These are phyloP conservation scores for Trididemnum nubilum DNA, from an alignment of 23 tunicate genomes.

Conservation along the genomic window DNA sequence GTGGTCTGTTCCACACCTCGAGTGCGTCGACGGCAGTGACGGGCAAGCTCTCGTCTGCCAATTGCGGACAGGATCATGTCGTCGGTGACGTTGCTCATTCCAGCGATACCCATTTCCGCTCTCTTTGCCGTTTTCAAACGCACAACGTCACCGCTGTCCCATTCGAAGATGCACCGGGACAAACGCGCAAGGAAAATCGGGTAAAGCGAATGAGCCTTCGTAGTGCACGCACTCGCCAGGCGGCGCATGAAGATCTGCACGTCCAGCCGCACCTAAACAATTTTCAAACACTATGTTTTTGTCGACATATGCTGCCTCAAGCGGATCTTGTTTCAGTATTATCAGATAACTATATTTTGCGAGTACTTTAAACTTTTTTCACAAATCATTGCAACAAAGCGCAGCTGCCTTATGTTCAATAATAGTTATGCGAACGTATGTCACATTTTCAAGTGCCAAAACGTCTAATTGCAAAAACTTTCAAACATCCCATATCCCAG, in stretches of 20 bases:
- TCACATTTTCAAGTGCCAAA: too few relatives aligned
- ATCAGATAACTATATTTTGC: too few relatives aligned
- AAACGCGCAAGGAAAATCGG: slow-evolving; percentile 10
- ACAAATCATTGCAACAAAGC: too few relatives aligned
- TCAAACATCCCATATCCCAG: too few relatives aligned
- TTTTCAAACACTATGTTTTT: too few relatives aligned
- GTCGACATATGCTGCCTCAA: too few relatives aligned
- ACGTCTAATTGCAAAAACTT: too few relatives aligned
- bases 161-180: slow-evolving; percentile 35
- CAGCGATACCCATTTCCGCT: background rate
- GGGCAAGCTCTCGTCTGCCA: background rate
- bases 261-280: slow-evolving; percentile 17
- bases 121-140: slow-evolving; percentile 7
- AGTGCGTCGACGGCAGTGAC: slow-evolving; percentile 37
- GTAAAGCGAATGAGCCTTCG: slow-evolving; percentile 36
- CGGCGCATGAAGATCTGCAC: slow-evolving; percentile 46
- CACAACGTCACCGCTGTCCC: slow-evolving; percentile 13
- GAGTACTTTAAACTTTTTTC: too few relatives aligned
- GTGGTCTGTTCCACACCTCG: background rate
- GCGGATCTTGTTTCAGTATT: too few relatives aligned
- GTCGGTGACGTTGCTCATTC: background rate
- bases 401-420: too few relatives aligned
- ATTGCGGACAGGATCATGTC: background rate
- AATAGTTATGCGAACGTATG: too few relatives aligned
- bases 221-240: slow-evolving; percentile 11